These are phyloP conservation scores for Okamejei kenojei DNA, from an alignment of 2,797 vertebrate genomes.

Conservation along the genomic window DNA sequence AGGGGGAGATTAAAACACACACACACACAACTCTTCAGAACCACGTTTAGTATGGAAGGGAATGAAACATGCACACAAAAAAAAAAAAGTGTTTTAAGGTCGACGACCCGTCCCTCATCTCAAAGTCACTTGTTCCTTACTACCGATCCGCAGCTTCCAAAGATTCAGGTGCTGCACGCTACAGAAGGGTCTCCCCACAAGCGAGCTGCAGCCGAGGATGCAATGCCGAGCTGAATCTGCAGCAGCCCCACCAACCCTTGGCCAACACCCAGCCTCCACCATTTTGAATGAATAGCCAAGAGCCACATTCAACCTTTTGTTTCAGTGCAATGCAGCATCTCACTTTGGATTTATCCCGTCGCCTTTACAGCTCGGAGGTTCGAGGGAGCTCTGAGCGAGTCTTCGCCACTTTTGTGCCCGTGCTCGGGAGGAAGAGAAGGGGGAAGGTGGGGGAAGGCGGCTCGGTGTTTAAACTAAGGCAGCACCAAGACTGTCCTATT, in stretches of 20 bases:
- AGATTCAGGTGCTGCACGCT: background rate
- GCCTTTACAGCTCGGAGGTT: too few species aligned
- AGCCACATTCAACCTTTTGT: conserved; percentile 14
- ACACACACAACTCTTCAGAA: too few species aligned
- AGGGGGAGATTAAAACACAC: background rate
- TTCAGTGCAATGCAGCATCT: background rate
- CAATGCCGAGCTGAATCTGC: background rate
- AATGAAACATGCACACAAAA: background rate
- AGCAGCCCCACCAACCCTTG: background rate
- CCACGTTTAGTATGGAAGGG: too few species aligned
- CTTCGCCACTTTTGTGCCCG: too few species aligned
- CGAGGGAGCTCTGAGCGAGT: too few species aligned
- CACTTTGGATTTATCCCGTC: too few species aligned
- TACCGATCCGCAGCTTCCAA: too few species aligned
- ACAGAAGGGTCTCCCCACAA: too few species aligned
- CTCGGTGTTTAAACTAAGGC: background rate
- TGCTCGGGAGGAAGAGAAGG: background rate
- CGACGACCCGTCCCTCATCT: background rate
- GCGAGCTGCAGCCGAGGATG: background rate
- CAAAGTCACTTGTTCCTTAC: background rate
- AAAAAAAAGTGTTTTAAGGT: background rate
- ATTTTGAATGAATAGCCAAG: conserved; percentile 20
- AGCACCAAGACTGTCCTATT: too few species aligned
- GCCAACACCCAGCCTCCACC: conserved; percentile 21
- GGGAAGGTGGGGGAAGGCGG: background rate